Percentiles rank a stretch among this genome's conserved stretches.
These are phyloP conservation scores for Drosophila dunni DNA, from an alignment of 1,140 invertebrate genomes.

Conservation along the genomic window DNA sequence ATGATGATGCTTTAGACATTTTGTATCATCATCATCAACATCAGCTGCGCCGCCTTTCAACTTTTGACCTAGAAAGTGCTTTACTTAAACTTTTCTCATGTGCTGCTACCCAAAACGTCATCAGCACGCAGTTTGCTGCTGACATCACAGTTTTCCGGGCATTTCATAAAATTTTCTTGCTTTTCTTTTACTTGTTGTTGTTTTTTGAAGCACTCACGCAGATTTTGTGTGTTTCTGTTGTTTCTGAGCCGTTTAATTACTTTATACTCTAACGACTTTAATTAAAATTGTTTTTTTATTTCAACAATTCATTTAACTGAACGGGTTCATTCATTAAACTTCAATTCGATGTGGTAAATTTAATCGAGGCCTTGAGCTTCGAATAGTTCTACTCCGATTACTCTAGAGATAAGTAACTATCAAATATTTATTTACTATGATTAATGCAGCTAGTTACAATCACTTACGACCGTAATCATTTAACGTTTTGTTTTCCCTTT, in stretches of 20 bases:
- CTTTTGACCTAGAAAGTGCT: slow-evolving; percentile 80
- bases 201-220: slow-evolving; percentile 5
- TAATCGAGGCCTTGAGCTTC: slow-evolving; percentile 1
- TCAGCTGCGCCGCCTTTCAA: slow-evolving; percentile 64
- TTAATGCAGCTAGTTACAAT: slow-evolving; percentile 12
- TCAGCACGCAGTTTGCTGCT: slow-evolving; percentile 49
- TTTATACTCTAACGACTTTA: slow-evolving; percentile 16
- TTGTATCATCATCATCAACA: slow-evolving; percentile 47
- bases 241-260: not conserved
- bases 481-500: slow-evolving; percentile 11
- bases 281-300: slow-evolving; percentile 10
- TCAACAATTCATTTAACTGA: not conserved
- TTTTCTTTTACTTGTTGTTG: slow-evolving; percentile 16
- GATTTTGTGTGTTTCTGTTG: slow-evolving; percentile 1
- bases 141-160: slow-evolving; percentile 56
- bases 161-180: slow-evolving; percentile 29
- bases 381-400: slow-evolving; percentile 2
- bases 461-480: slow-evolving; percentile 9
- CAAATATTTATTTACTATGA: slow-evolving; percentile 11
- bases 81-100: slow-evolving; percentile 57
- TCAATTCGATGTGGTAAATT: slow-evolving; percentile 4
- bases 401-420: slow-evolving; percentile 22
- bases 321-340: slow-evolving; percentile 8
- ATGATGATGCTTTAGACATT: slow-evolving; percentile 28
- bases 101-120: slow-evolving; percentile 36